Conservation (phyloP, 2,113 vertebrate genomes). For the Ginglymostoma cirratum region DNA sequence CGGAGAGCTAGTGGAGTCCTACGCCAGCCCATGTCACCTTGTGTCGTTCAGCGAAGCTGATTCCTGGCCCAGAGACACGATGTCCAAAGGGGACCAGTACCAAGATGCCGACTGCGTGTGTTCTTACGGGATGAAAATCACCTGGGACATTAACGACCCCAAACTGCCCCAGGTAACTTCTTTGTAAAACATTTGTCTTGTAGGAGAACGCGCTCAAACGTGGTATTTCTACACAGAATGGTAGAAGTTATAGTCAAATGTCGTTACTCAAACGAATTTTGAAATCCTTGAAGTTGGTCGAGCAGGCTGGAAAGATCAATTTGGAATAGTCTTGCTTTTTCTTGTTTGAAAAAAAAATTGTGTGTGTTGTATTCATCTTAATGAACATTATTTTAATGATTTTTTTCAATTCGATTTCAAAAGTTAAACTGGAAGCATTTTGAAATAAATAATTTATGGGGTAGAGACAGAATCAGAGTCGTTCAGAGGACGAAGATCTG, state of each 20-base stretch:
- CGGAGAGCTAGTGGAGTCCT: background rate
- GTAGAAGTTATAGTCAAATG: background rate
- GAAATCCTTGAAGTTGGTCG: background rate
- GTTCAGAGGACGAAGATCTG: background rate
- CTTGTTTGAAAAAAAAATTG: too few relatives aligned
- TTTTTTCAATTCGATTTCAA: background rate
- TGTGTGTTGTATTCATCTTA: background rate
- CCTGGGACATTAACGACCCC: slow-evolving; percentile 93
- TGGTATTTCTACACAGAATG: background rate
- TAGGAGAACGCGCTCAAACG: background rate
- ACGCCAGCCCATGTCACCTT: background rate
- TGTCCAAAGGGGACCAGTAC: slow-evolving; percentile 57
- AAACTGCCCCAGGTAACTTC: slow-evolving; percentile 80
- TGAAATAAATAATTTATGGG: background rate
- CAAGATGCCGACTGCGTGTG: slow-evolving; percentile 50
- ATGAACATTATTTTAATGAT: background rate
- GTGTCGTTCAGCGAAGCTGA: background rate
- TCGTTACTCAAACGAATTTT: background rate
- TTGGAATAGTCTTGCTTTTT: too few relatives aligned
- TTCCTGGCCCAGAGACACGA: slow-evolving; percentile 39
- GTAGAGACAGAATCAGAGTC: background rate
- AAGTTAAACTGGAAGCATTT: background rate
- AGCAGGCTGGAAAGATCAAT: too few relatives aligned
- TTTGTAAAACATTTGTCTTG: background rate
- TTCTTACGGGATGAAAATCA: slow-evolving; percentile 71